Evolutionary conservation across 35 echinoderm and acorn worm species (phyloP).

Genomic region (Eucidaris tribuloides): DNA sequence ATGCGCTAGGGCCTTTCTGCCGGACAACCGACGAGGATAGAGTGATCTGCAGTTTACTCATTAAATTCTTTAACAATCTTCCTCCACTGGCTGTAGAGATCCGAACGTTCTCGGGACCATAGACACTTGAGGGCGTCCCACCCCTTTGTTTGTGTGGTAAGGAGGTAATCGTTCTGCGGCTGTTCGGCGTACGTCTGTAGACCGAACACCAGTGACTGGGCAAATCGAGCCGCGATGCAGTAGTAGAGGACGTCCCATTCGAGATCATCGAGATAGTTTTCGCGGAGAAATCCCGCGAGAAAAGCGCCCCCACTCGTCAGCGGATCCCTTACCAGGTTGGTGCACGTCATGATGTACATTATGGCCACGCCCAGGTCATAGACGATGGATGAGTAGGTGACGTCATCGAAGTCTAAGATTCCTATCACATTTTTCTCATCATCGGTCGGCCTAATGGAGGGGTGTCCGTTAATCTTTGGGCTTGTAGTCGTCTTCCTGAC

Average conservation of each 20-base stretch:
- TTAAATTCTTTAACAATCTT: no score
- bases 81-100: neutral
- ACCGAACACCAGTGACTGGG: constrained; percentile 15
- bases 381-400: neutral
- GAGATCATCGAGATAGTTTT: neutral
- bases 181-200: constrained; percentile 13
- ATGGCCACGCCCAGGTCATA: constrained; percentile 26
- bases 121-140: constrained; percentile 24
- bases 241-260: constrained; percentile 25
- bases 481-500: neutral
- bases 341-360: constrained; percentile 13
- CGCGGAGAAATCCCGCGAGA: constrained; percentile 32
- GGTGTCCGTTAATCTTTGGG: no score
- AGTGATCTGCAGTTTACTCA: no score
- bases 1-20: no score
- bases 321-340: neutral
- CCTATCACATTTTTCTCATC: constrained; percentile 15
- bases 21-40: no score
- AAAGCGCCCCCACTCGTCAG: constrained; percentile 3
- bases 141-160: constrained; percentile 21
- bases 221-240: constrained; percentile 19
- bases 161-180: constrained; percentile 29
- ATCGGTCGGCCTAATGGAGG: neutral
- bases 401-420: constrained; percentile 39
- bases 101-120: neutral